phyloP scores from a whole-genome alignment of 1,140 invertebrate genomes.

The Contarinia nasturtii region DNA sequence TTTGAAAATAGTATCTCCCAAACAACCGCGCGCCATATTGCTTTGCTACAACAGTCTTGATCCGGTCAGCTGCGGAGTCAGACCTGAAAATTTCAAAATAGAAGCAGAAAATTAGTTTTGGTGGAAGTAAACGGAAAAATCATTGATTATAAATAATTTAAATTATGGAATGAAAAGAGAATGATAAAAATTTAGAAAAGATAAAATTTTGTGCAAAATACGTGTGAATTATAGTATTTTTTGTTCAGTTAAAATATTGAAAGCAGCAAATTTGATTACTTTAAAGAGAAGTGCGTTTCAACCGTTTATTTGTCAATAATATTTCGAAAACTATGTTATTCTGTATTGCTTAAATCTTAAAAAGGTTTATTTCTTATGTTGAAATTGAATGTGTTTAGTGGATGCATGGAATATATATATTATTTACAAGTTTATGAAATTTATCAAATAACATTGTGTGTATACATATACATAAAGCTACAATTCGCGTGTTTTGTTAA shows the following conservation, averaged over 20 bases:
- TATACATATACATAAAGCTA: neutral
- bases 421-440: neutral
- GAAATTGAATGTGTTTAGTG: neutral
- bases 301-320: too few relatives aligned
- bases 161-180: too few relatives aligned
- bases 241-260: too few relatives aligned
- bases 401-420: neutral
- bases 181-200: too few relatives aligned
- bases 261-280: too few relatives aligned
- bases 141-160: too few relatives aligned
- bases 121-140: too few relatives aligned
- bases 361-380: neutral
- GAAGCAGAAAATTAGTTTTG: neutral
- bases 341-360: conserved; percentile 1
- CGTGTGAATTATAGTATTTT: too few relatives aligned
- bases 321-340: neutral
- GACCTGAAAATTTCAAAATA: conserved; percentile 1
- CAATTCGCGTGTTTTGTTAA: too few relatives aligned
- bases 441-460: neutral
- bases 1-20: conserved; percentile 5
- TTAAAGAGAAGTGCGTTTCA: too few relatives aligned
- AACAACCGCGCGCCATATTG: conserved; percentile 9
- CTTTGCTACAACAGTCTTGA: conserved; percentile 6
- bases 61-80: conserved; percentile 9
- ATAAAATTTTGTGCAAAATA: too few relatives aligned